Base-by-base conservation (phyloP, 2,888 invertebrate species). In the Aricia artaxerxes region DNA sequence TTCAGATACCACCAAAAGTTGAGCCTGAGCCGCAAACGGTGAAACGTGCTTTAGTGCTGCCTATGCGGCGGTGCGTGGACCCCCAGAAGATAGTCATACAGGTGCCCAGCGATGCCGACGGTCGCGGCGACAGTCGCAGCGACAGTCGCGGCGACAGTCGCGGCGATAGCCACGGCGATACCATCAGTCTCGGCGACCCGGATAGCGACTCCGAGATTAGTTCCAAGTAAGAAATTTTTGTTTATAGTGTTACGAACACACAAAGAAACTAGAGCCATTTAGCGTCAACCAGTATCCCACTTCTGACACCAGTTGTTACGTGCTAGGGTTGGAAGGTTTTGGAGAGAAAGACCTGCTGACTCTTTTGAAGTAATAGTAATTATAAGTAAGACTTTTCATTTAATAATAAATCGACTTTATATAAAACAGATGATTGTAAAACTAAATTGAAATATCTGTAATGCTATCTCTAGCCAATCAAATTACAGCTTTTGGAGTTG, bases 1-100 rank as follows among this genome's bases (percentile, higher is more conserved):
- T 69, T 84, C 92, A 91, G 95, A 94, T 91, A 85, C 95, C 91
- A 82, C 94, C 87, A 82, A 95, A 88, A 91, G 87, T 87, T 83
- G 94, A 89, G 1, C 80, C 81, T 0, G 92, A 90, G 73, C 86
- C 86, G 0, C 86, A 86, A 0, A 87, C 88, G 80, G 84, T 93
- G 24, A 92, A 94, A 80, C 93, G 93, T 3, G 94, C 92, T 0
- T 80, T 92, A 7, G 94, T 94, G 0, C 85, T 91, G 3, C 94
- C 93, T 0, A 94, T 93, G 93, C 86, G 93, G 0, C 90, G 94
- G 0, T 83, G 85, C 3, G 86, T 90, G 0, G 92, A 93, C 69
- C 86, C 91, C 0, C 89, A 92, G 83, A 92, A 93, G 79, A 94
- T 94, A 1, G 88, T 94, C 44, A 92, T 94, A 78, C 90, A 93